These are phyloP conservation scores for Tragelaphus buxtoni DNA, from an alignment of 2,113 vertebrate genomes.

Conservation along the genomic window DNA sequence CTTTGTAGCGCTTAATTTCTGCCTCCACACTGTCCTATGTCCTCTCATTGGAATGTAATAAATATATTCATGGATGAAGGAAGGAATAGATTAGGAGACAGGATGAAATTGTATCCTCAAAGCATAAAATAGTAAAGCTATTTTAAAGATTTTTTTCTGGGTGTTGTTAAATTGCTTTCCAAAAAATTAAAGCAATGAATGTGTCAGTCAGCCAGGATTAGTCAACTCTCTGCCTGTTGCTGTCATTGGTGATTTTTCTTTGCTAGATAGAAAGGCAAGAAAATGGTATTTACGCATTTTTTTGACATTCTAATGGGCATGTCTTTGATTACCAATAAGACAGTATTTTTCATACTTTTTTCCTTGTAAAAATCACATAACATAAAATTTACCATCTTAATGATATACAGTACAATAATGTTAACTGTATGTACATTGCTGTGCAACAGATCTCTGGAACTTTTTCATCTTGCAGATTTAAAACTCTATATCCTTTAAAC, in stretches of 20 bases:
- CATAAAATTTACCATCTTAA: neutral
- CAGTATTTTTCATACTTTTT: neutral
- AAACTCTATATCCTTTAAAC: neutral
- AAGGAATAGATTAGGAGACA: neutral
- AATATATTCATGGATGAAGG: neutral
- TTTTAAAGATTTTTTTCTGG: neutral
- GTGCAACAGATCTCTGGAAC: neutral
- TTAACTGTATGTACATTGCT: neutral
- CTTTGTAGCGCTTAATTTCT: neutral
- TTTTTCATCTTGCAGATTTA: neutral
- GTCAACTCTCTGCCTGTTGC: neutral
- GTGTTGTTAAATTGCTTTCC: neutral
- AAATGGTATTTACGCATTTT: neutral
- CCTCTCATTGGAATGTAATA: neutral
- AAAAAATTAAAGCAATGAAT: neutral
- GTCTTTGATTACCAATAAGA: neutral
- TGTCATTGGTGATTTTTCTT: neutral
- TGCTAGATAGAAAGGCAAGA: neutral
- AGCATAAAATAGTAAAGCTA: neutral
- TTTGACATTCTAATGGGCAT: neutral
- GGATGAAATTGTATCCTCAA: neutral
- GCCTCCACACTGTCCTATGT: neutral
- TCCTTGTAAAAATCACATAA: neutral
- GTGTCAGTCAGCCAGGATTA: neutral
- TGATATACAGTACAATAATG: neutral